These are phyloP conservation scores for Acipenser oxyrinchus DNA, from an alignment of 2,797 vertebrate genomes.

Conservation along the genomic window DNA sequence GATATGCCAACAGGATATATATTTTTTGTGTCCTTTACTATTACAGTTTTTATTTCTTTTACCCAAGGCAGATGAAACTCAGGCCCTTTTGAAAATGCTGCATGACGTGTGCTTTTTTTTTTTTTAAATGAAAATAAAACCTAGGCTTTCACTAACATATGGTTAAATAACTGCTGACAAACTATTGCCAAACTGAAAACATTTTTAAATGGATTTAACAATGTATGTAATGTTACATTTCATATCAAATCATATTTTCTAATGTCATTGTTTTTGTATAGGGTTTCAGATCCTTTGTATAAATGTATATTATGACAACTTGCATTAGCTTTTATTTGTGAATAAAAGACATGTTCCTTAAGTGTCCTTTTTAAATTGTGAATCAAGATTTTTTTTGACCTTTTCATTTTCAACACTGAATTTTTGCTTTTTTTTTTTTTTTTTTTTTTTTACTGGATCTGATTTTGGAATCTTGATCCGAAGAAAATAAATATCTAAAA, in stretches of 20 bases:
- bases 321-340: constrained; percentile 80
- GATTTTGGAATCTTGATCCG: no score
- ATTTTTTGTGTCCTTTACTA: constrained; percentile 41
- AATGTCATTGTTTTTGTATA: constrained; percentile 77
- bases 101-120: constrained; percentile 82
- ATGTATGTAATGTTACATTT: constrained; percentile 70
- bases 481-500: no score
- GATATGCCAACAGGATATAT: constrained; percentile 34
- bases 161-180: constrained; percentile 59
- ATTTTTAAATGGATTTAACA: constrained; percentile 61
- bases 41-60: constrained; percentile 45
- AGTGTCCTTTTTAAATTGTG: constrained; percentile 22
- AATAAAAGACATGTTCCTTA: constrained; percentile 88
- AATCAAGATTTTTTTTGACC: no score
- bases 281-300: constrained; percentile 81
- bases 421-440: no score
- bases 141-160: constrained; percentile 66
- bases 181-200: constrained; percentile 71
- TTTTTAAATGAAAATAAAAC: constrained; percentile 55
- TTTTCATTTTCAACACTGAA: no score
- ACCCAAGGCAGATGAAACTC: constrained; percentile 54
- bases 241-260: constrained; percentile 84
- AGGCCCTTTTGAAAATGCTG: constrained; percentile 89
- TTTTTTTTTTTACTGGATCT: no score
- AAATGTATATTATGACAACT: constrained; percentile 83